Percentiles rank a stretch among this genome's conserved stretches.
phyloP scores from a whole-genome alignment of 2,113 vertebrate species.

The Atrichornis clamosus region DNA sequence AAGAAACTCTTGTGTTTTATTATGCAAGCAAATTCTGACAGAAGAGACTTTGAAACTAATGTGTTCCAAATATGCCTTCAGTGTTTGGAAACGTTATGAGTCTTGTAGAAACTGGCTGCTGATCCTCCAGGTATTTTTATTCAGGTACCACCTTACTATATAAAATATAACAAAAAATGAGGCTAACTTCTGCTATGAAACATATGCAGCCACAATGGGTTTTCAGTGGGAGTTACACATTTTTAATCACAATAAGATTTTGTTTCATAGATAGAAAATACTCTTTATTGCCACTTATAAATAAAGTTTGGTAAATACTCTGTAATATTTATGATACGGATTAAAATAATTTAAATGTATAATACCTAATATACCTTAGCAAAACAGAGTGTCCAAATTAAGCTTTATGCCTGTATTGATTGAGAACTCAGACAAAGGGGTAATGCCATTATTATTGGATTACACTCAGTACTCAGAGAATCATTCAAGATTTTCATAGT shows the following conservation, averaged over 20 bases:
- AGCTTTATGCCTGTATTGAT: not conserved
- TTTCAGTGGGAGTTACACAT: not conserved
- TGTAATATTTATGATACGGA: not conserved
- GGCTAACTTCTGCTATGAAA: slow-evolving; percentile 19
- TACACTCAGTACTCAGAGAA: not conserved
- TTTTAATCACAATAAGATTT: not conserved
- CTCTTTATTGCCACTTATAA: not conserved
- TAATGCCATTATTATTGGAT: not conserved
- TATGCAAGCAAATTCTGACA: slow-evolving; percentile 44
- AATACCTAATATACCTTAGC: not conserved
- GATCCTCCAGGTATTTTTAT: slow-evolving; percentile 48
- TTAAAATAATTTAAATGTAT: not conserved
- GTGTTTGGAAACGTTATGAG: slow-evolving; percentile 36
- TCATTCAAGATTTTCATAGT: not conserved
- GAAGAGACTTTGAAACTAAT: slow-evolving; percentile 48
- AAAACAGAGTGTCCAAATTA: not conserved
- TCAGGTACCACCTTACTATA: not conserved
- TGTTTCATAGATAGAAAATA: not conserved
- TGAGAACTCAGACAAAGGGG: not conserved
- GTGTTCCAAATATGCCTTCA: slow-evolving; percentile 49
- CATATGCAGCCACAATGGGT: not conserved
- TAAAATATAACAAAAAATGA: slow-evolving; percentile 11
- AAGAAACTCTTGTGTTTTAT: not conserved
- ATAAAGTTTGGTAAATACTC: not conserved
- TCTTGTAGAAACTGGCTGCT: slow-evolving; percentile 41